A percentile compares a stretch with the other conserved stretches of the same genome.
Conservation (phyloP, 2,113 vertebrate species). For the Taxidea taxus region DNA sequence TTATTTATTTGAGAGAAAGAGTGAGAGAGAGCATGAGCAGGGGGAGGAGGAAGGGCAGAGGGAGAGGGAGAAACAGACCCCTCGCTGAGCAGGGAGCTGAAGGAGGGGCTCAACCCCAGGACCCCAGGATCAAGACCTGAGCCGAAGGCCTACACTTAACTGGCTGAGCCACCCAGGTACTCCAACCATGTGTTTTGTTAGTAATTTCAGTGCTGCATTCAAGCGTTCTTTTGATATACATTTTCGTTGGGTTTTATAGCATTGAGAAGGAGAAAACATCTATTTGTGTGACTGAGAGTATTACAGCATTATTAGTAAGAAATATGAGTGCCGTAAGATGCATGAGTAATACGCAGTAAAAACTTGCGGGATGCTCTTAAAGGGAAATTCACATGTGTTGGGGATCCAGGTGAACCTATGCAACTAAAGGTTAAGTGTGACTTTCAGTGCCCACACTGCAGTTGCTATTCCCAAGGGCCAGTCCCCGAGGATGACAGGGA, state of each 20-base stretch:
- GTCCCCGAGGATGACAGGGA: not conserved
- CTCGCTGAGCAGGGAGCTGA: not conserved
- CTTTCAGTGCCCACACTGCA: not conserved
- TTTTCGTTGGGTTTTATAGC: not conserved
- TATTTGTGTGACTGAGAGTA: not conserved
- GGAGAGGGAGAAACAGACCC: not conserved
- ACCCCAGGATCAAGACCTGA: not conserved
- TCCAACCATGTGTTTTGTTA: not conserved
- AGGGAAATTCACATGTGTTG: not conserved
- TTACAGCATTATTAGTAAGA: not conserved
- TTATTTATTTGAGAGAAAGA: not conserved
- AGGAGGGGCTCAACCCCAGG: not conserved
- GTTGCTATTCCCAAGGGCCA: not conserved
- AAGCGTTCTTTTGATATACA: not conserved
- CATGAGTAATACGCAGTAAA: not conserved
- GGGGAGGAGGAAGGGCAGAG: not conserved
- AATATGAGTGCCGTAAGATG: no score
- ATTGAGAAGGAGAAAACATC: not conserved
- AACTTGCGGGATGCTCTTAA: not conserved
- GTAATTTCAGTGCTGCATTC: not conserved
- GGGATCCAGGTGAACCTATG: not conserved
- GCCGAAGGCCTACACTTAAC: not conserved
- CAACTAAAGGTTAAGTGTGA: not conserved
- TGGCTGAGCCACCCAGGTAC: not conserved
- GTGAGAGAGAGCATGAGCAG: not conserved